A percentile compares a stretch with the other conserved stretches of the same genome.
Conservation (phyloP, 2,113 vertebrate genomes). For the Tonatia bakeri region DNA sequence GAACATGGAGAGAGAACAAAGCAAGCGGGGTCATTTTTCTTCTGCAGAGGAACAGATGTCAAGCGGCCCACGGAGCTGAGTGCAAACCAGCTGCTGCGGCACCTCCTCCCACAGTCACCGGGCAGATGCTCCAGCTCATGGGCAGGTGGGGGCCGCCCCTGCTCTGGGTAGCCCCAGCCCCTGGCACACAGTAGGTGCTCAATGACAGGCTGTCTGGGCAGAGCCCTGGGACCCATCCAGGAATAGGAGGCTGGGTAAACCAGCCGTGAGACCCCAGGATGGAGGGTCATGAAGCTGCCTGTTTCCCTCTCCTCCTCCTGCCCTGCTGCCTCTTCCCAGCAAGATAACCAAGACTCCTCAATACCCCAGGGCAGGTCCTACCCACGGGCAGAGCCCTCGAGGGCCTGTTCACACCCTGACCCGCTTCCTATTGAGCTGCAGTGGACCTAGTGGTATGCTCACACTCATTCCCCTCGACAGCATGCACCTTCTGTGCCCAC, state of each 20-base stretch:
- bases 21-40: not conserved
- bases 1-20: not conserved
- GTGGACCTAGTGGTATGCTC: not conserved
- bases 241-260: not conserved
- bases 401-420: not conserved
- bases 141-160: not conserved
- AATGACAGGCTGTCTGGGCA: not conserved
- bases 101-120: rapidly evolving
- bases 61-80: rapidly evolving
- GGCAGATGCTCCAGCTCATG: rapidly evolving
- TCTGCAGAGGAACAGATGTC: rapidly evolving
- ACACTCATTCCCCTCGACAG: not conserved
- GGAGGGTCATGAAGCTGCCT: rapidly evolving
- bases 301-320: not conserved
- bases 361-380: not conserved
- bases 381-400: not conserved
- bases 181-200: not conserved
- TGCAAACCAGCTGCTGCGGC: rapidly evolving
- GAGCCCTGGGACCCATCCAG: not conserved
- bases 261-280: rapidly evolving
- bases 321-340: not conserved
- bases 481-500: not conserved
- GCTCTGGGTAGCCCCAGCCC: not conserved
- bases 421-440: rapidly evolving
- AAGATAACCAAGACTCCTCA: too few relatives aligned